Evolutionary conservation across 2,113 vertebrate species (phyloP).

Genomic region (Ceuthmochares aereus): DNA sequence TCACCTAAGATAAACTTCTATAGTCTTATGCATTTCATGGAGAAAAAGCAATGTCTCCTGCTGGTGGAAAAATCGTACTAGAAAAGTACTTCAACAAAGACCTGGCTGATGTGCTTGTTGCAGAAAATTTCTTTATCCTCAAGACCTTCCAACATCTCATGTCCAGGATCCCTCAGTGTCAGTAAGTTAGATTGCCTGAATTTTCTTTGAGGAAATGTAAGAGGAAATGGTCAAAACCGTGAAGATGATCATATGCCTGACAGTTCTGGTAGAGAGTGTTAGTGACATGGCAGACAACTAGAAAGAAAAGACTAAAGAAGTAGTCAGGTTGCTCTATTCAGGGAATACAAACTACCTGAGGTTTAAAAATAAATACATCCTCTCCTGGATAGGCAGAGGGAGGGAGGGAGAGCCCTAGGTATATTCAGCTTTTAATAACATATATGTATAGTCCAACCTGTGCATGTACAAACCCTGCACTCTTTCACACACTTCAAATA

Average conservation of each 20-base stretch:
- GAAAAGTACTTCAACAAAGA: background rate
- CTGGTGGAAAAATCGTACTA: background rate
- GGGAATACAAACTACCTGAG: background rate
- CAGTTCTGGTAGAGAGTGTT: background rate
- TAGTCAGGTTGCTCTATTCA: background rate
- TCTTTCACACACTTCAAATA: slow-evolving; percentile 56
- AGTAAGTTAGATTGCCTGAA: background rate
- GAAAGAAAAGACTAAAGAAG: background rate
- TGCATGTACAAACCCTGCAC: slow-evolving; percentile 64
- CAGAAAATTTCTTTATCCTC: background rate
- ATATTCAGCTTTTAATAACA: slow-evolving; percentile 38
- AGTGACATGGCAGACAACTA: background rate
- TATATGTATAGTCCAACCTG: slow-evolving; percentile 11
- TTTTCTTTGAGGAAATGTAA: background rate
- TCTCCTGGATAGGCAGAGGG: background rate
- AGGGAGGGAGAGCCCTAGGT: background rate
- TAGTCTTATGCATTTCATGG: background rate
- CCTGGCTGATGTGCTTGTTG: background rate
- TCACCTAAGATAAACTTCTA: slow-evolving; percentile 6
- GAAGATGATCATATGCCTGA: background rate
- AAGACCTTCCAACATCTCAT: background rate
- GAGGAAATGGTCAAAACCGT: background rate
- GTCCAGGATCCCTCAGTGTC: background rate
- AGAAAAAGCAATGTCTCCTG: slow-evolving; percentile 2
- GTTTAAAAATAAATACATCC: slow-evolving; percentile 5